Evolutionary conservation across 2,888 invertebrate genomes (phyloP).

Genomic region (Drosophila eohydei): DNA sequence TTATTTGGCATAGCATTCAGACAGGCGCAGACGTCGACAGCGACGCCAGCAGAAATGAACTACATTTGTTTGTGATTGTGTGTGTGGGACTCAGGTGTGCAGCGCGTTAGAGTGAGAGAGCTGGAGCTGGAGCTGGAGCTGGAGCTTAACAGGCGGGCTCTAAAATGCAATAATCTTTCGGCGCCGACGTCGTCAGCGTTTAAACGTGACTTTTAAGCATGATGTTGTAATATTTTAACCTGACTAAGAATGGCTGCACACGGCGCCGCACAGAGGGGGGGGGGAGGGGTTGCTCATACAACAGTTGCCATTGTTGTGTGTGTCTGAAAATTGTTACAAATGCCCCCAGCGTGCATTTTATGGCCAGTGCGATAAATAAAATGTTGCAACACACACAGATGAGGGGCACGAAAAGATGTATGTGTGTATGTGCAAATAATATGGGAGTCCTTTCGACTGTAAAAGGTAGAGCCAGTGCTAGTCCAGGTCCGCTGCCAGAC

Average conservation of each 20-base stretch:
- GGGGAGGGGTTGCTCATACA: background rate
- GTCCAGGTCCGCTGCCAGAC: slow-evolving; percentile 61
- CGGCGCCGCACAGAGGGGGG: background rate
- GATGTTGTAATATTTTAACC: slow-evolving; percentile 82
- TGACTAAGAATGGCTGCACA: slow-evolving; percentile 68
- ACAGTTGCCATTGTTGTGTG: slow-evolving; percentile 67
- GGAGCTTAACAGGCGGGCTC: slow-evolving; percentile 33
- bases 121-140: too few species aligned
- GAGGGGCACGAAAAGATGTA: slow-evolving; percentile 15
- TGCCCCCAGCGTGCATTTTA: slow-evolving; percentile 81
- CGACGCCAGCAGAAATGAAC: slow-evolving; percentile 62
- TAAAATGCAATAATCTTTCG: slow-evolving; percentile 82
- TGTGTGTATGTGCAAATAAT: slow-evolving; percentile 69
- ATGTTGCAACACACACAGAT: slow-evolving; percentile 65
- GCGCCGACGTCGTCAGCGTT: slow-evolving; percentile 77
- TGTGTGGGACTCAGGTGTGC: slow-evolving; percentile 49
- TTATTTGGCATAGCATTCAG: slow-evolving; percentile 70
- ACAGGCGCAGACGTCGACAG: slow-evolving; percentile 54
- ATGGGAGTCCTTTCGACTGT: slow-evolving; percentile 51
- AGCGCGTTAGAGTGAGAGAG: slow-evolving; percentile 25
- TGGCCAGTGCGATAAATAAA: slow-evolving; percentile 80
- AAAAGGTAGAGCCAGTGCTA: slow-evolving; percentile 53
- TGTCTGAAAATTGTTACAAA: slow-evolving; percentile 79
- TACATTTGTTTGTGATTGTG: slow-evolving; percentile 71
- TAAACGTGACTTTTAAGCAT: slow-evolving; percentile 82